Evolutionary conservation across 2,888 invertebrate genomes (phyloP).

Genomic region (Eulithis prunata): DNA sequence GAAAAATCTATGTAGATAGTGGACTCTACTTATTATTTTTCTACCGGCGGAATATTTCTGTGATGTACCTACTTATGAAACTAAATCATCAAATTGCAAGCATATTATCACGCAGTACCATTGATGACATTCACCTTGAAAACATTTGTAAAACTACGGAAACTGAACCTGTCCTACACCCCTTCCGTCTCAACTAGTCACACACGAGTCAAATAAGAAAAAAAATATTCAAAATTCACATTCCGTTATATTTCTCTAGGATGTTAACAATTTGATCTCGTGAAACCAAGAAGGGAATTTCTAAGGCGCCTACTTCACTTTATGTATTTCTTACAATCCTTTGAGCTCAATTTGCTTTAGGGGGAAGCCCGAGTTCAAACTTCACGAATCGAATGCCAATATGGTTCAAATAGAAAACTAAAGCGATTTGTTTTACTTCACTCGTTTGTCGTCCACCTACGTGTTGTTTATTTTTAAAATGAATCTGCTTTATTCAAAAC

Average conservation of each 20-base stretch:
- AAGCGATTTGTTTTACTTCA: constrained; percentile 14
- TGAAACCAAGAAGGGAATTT: constrained; percentile 39
- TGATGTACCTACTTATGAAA: too few relatives aligned
- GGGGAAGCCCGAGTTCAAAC: constrained; percentile 55
- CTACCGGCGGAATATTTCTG: too few relatives aligned
- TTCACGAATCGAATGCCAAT: constrained; percentile 54
- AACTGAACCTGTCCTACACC: too few relatives aligned
- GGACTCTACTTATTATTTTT: too few relatives aligned
- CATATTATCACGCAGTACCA: too few relatives aligned
- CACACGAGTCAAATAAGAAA: constrained; percentile 5
- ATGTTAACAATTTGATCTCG: constrained; percentile 41
- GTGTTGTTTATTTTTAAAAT: too few relatives aligned
- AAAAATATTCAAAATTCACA: neutral
- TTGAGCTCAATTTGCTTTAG: constrained; percentile 72
- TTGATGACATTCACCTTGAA: too few relatives aligned
- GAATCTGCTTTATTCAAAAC: too few relatives aligned
- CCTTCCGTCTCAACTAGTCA: too few relatives aligned
- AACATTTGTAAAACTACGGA: too few relatives aligned
- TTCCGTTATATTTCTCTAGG: constrained; percentile 9
- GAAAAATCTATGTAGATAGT: constrained; percentile 45
- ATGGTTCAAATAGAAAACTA: constrained; percentile 44
- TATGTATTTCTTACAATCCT: constrained; percentile 64
- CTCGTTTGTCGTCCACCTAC: too few relatives aligned
- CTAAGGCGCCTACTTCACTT: constrained; percentile 44
- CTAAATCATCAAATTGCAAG: too few relatives aligned